These are phyloP conservation scores for Chelmon rostratus DNA, from an alignment of 2,797 vertebrate genomes.

Conservation along the genomic window DNA sequence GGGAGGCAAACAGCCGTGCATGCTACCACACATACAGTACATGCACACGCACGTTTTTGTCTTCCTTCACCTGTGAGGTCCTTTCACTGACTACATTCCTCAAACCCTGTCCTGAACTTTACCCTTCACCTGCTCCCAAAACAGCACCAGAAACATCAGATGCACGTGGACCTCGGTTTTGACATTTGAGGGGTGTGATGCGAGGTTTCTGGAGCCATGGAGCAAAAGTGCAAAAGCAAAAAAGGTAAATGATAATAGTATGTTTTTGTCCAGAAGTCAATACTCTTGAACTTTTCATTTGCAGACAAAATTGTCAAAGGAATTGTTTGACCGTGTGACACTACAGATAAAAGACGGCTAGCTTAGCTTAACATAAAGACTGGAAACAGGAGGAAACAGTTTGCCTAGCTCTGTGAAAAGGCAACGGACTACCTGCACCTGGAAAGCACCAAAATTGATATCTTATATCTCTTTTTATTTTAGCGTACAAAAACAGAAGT, in stretches of 20 bases:
- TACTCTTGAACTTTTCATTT: conserved; percentile 9
- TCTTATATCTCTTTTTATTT: neutral
- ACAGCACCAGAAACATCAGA: conserved; percentile 45
- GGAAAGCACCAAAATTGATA: neutral
- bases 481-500: neutral
- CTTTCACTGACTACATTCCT: conserved; percentile 61
- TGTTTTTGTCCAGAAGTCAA: conserved; percentile 32
- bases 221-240: conserved; percentile 49
- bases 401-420: neutral
- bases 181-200: conserved; percentile 1
- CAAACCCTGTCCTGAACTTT: conserved; percentile 36
- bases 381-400: neutral
- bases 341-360: neutral
- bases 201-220: conserved; percentile 22
- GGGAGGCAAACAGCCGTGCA: conserved; percentile 67
- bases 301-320: conserved; percentile 22
- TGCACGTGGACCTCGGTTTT: conserved; percentile 15
- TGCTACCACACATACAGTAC: conserved; percentile 52
- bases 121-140: conserved; percentile 29
- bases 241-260: neutral
- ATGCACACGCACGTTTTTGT: conserved; percentile 31
- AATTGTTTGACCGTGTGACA: neutral
- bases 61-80: conserved; percentile 50
- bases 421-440: neutral
- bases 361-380: conserved; percentile 8